Conservation (phyloP, 2,113 vertebrate species). For the Ondatra zibethicus region DNA sequence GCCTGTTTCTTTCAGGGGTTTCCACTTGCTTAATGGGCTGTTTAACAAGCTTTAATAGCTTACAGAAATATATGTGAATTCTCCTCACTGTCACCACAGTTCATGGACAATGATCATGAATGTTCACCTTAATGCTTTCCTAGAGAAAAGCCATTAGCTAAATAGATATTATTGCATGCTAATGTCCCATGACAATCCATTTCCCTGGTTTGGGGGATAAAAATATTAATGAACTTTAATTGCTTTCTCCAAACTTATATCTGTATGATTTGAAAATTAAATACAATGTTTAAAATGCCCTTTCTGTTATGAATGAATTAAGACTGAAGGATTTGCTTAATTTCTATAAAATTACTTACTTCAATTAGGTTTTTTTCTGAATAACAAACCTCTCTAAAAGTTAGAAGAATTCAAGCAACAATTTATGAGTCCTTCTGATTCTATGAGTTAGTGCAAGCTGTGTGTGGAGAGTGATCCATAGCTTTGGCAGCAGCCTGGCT, state of each 20-base stretch:
- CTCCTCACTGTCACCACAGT: slow-evolving; percentile 51
- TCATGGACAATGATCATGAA: slow-evolving; percentile 58
- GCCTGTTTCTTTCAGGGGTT: not conserved
- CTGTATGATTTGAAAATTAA: slow-evolving; percentile 52
- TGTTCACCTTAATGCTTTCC: slow-evolving; percentile 69
- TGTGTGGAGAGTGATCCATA: not conserved
- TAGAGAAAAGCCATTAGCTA: slow-evolving; percentile 68
- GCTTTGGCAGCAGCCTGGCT: not conserved
- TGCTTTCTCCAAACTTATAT: slow-evolving; percentile 42
- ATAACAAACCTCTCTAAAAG: not conserved
- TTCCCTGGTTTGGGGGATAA: not conserved
- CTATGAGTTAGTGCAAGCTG: not conserved
- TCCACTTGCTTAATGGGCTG: not conserved
- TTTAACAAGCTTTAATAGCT: slow-evolving; percentile 41
- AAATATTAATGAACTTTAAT: slow-evolving; percentile 56
- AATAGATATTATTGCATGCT: slow-evolving; percentile 62
- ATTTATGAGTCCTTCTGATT: not conserved
- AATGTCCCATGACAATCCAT: slow-evolving; percentile 37
- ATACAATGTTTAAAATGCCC: slow-evolving; percentile 34
- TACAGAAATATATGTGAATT: slow-evolving; percentile 58
- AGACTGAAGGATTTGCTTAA: slow-evolving; percentile 3
- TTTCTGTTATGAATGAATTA: slow-evolving; percentile 42
- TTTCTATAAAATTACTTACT: slow-evolving; percentile 10
- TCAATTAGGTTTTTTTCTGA: slow-evolving; percentile 1
- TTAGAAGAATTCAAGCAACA: not conserved